These are phyloP conservation scores for Ptychodera flava DNA, from an alignment of 35 echinoderm and acorn worm genomes.

Conservation along the genomic window DNA sequence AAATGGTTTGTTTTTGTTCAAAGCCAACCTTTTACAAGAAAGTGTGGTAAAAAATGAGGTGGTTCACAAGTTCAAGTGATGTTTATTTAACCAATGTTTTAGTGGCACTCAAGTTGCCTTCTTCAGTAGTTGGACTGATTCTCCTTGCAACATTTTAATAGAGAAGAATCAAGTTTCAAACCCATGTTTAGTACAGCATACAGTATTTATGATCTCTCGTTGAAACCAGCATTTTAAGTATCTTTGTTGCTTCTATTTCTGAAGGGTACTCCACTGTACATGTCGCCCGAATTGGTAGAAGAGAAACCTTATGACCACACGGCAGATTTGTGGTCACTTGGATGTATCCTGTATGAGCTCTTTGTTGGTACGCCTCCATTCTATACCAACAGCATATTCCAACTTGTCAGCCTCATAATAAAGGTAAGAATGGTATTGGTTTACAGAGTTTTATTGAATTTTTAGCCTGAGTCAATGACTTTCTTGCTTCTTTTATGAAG, in stretches of 20 bases:
- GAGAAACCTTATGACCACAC: conserved; percentile 99
- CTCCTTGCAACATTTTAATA: background rate
- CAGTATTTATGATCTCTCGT: background rate
- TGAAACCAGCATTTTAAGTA: no score
- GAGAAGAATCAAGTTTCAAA: background rate
- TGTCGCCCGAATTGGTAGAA: conserved; percentile 97
- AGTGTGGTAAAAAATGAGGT: no score
- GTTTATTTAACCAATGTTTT: no score
- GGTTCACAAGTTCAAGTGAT: no score
- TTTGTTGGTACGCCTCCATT: conserved; percentile 98
- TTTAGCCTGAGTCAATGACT: no score
- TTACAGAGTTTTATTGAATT: no score
- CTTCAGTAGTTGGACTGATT: background rate
- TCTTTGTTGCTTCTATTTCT: no score
- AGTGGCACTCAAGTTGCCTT: no score
- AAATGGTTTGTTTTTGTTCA: no score
- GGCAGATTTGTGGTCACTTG: conserved; percentile 91
- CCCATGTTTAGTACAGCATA: background rate
- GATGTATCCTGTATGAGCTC: conserved; percentile 95
- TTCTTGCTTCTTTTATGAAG: no score
- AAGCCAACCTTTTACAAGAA: no score
- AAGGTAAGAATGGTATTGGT: conserved; percentile 51
- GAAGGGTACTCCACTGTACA: conserved; percentile 97
- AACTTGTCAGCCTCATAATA: conserved; percentile 98
- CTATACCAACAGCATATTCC: conserved; percentile 99